phyloP scores from a whole-genome alignment of 2,113 vertebrate genomes.

The Elachura formosa region DNA sequence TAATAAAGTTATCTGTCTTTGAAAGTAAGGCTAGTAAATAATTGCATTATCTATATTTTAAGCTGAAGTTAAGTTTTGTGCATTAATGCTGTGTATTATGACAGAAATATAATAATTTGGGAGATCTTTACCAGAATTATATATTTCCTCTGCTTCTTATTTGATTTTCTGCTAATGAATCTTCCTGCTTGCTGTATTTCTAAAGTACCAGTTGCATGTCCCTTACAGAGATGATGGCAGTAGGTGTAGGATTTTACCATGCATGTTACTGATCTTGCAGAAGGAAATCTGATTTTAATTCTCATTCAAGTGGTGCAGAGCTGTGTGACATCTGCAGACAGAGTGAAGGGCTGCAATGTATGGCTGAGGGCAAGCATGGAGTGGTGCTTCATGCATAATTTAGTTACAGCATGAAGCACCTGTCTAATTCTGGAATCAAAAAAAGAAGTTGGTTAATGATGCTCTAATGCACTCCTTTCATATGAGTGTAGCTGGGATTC shows the following conservation, averaged over 20 bases:
- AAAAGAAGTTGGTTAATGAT: neutral
- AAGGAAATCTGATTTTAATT: neutral
- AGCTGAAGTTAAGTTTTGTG: neutral
- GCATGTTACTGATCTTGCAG: neutral
- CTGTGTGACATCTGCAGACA: neutral
- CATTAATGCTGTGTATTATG: neutral
- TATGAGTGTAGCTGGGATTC: neutral
- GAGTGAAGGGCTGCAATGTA: neutral
- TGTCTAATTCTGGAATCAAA: neutral
- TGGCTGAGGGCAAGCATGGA: neutral
- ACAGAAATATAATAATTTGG: neutral
- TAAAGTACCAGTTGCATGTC: neutral
- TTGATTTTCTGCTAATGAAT: neutral
- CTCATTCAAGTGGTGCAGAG: neutral
- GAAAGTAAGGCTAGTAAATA: neutral
- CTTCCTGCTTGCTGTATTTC: neutral
- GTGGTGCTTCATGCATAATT: neutral
- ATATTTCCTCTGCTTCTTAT: neutral
- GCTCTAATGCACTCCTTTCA: neutral
- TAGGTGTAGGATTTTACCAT: neutral
- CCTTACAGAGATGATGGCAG: neutral
- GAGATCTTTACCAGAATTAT: fast-evolving
- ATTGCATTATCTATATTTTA: neutral
- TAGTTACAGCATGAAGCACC: neutral
- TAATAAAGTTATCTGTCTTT: neutral